Evolutionary conservation across 2,888 invertebrate species (phyloP).

Genomic region (Pristionchus maxplancki): DNA sequence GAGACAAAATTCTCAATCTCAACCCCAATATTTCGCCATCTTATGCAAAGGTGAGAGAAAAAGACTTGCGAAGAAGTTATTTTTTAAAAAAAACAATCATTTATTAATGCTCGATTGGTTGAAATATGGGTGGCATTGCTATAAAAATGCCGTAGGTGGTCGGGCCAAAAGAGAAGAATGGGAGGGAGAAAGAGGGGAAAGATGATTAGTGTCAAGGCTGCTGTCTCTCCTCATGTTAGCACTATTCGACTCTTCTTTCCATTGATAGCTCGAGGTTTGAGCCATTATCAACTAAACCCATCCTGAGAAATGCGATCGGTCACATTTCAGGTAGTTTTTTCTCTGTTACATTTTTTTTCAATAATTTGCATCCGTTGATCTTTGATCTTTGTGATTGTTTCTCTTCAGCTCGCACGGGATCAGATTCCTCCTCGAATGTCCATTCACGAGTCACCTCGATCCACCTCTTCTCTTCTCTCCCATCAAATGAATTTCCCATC

Average conservation of each 20-base stretch:
- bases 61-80: not conserved
- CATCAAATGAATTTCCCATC: slow-evolving; percentile 44
- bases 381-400: not conserved
- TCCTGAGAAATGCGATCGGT: not conserved
- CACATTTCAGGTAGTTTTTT: slow-evolving; percentile 5
- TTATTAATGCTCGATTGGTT: no score
- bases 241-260: slow-evolving; percentile 22
- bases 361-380: not conserved
- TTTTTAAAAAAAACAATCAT: not conserved
- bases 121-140: not conserved
- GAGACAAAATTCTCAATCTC: slow-evolving; percentile 71
- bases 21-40: slow-evolving; percentile 71
- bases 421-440: slow-evolving; percentile 64
- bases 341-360: not conserved
- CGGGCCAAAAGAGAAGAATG: not conserved
- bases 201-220: slow-evolving; percentile 47
- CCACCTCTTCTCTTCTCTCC: slow-evolving; percentile 21
- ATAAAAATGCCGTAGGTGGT: slow-evolving; percentile 37
- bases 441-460: slow-evolving; percentile 29
- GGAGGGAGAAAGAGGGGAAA: not conserved
- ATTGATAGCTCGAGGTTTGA: not conserved
- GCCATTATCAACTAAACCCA: not conserved
- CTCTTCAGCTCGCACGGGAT: slow-evolving; percentile 60
- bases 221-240: not conserved
- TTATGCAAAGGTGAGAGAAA: slow-evolving; percentile 63